Evolutionary conservation across 2,797 vertebrate genomes (phyloP).

Genomic region (Acipenser oxyrinchus): DNA sequence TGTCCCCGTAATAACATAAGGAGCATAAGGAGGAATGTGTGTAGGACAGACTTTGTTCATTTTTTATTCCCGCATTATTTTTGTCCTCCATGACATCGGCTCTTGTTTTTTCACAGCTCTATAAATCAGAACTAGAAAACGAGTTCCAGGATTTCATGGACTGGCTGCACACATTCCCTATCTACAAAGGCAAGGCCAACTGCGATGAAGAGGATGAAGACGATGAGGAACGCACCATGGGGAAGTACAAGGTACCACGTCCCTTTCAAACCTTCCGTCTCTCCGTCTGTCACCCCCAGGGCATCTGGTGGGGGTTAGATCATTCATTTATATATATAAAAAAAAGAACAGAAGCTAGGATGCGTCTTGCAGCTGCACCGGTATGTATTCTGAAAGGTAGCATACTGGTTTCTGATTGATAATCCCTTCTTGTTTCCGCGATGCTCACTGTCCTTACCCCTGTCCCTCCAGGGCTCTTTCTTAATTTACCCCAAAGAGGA

Average conservation of each 20-base stretch:
- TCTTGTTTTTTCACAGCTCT: slow-evolving; percentile 58
- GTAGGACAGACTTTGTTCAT: too few relatives aligned
- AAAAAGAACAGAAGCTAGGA: too few relatives aligned
- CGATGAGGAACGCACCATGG: slow-evolving; percentile 69
- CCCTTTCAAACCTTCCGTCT: neutral
- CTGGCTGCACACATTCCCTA: slow-evolving; percentile 76
- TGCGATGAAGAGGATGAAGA: slow-evolving; percentile 71
- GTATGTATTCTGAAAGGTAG: too few relatives aligned
- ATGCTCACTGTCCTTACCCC: neutral
- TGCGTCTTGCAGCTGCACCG: neutral
- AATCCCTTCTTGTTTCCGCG: neutral
- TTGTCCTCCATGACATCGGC: too few relatives aligned
- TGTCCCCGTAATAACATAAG: too few relatives aligned
- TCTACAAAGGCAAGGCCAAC: slow-evolving; percentile 68
- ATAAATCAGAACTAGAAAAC: slow-evolving; percentile 72
- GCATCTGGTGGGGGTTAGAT: neutral
- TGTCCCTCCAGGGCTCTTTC: slow-evolving; percentile 72
- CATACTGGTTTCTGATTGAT: neutral
- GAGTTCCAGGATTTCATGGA: slow-evolving; percentile 86
- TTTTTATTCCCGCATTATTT: too few relatives aligned
- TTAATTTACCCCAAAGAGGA: slow-evolving; percentile 71
- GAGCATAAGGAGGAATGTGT: too few relatives aligned
- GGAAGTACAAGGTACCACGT: slow-evolving; percentile 81
- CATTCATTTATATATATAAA: neutral
- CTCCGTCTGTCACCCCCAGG: neutral